These are phyloP conservation scores for Coecobrya sp. DNA, from an alignment of 2,888 invertebrate species.

Conservation along the genomic window DNA sequence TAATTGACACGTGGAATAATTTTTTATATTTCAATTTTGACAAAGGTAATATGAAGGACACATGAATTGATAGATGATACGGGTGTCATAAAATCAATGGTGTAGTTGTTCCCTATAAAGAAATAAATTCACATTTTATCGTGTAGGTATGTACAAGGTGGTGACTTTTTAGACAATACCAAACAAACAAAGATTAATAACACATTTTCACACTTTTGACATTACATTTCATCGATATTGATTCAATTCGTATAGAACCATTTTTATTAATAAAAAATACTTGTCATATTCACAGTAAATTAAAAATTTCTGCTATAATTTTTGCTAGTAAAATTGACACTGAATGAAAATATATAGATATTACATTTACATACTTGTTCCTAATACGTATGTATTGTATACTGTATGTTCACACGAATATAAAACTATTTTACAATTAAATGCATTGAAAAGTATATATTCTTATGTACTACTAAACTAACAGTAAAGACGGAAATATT, in stretches of 20 bases:
- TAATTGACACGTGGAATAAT: too few species aligned
- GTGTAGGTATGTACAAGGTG: too few species aligned
- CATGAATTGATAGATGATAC: too few species aligned
- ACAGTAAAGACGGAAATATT: constrained; percentile 33
- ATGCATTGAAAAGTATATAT: constrained; percentile 56
- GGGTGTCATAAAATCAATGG: too few species aligned
- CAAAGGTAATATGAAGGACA: too few species aligned
- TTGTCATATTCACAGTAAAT: constrained; percentile 13
- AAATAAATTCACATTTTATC: too few species aligned
- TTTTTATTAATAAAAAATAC: constrained; percentile 21
- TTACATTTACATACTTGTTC: neutral
- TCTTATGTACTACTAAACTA: neutral
- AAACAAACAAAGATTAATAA: too few species aligned
- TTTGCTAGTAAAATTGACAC: constrained; percentile 1
- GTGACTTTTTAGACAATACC: too few species aligned
- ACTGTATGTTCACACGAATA: constrained; percentile 16
- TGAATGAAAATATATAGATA: constrained; percentile 6
- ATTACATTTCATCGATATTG: neutral
- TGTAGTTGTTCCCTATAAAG: too few species aligned
- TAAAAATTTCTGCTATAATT: neutral
- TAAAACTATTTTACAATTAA: constrained; percentile 20
- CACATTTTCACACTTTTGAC: neutral
- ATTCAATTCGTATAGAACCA: neutral
- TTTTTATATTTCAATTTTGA: too few species aligned
- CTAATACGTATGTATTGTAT: constrained; percentile 16